Conservation (phyloP, 2,888 invertebrate species). For the Apodemia hepburni region DNA sequence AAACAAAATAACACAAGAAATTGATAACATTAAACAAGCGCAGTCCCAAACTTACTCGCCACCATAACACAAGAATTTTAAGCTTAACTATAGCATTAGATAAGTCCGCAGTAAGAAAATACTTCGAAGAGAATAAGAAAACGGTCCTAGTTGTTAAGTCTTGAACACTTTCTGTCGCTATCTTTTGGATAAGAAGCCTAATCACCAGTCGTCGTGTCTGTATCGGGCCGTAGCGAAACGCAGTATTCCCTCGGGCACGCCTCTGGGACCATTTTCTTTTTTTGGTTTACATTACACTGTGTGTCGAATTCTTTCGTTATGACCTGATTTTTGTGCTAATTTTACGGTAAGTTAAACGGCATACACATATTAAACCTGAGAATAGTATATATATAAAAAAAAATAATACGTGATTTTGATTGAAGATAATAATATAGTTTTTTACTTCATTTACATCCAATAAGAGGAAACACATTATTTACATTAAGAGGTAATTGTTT, state of each 20-base stretch:
- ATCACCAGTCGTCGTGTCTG: conserved; percentile 79
- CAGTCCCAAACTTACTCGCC: conserved; percentile 7
- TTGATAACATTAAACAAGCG: conserved; percentile 3
- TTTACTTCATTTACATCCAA: too few relatives aligned
- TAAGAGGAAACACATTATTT: too few relatives aligned
- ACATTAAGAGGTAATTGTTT: too few relatives aligned
- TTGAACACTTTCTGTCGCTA: conserved; percentile 79
- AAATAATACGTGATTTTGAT: background rate
- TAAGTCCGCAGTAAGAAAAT: conserved; percentile 73
- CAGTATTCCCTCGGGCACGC: conserved; percentile 71
- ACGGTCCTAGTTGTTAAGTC: conserved; percentile 80
- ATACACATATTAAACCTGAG: background rate
- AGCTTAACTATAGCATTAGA: conserved; percentile 65
- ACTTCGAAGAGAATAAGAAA: conserved; percentile 76
- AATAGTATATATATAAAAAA: background rate
- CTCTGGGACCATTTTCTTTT: conserved; percentile 79
- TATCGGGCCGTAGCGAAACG: conserved; percentile 72
- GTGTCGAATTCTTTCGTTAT: conserved; percentile 76
- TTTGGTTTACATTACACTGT: conserved; percentile 77
- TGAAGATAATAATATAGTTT: background rate
- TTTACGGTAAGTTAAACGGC: conserved; percentile 49
- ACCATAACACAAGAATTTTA: conserved; percentile 69
- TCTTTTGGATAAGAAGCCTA: conserved; percentile 79
- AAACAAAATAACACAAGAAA: background rate
- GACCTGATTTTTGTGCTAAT: conserved; percentile 64